A percentile compares a stretch with the other conserved stretches of the same genome.
phyloP scores from a whole-genome alignment of 2,797 vertebrate genomes.

The Gephyroberyx darwinii region DNA sequence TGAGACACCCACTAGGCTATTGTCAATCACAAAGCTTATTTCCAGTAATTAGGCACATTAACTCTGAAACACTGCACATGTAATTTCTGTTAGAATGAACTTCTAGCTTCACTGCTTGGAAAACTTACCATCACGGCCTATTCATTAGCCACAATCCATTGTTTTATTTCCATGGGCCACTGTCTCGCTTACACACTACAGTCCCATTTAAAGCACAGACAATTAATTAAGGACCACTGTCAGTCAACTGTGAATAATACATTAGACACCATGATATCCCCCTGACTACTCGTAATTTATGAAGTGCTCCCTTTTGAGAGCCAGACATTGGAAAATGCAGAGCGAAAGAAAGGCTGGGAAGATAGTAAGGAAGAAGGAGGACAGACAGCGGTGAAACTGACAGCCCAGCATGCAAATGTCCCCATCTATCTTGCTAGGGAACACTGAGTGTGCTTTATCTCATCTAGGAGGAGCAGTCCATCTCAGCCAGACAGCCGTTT shows the following conservation, averaged over 20 bases:
- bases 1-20: too few relatives aligned
- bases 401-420: conserved; percentile 71
- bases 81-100: conserved; percentile 47
- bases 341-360: conserved; percentile 48
- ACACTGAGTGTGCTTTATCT: conserved; percentile 74
- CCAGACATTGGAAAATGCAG: conserved; percentile 36
- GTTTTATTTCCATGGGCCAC: conserved; percentile 54
- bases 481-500: conserved; percentile 70
- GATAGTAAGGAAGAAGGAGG: conserved; percentile 51
- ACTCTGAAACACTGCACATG: conserved; percentile 18
- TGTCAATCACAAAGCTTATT: too few relatives aligned
- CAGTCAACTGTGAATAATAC: conserved; percentile 73
- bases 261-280: conserved; percentile 58
- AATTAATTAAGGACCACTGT: conserved; percentile 64
- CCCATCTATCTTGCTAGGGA: conserved; percentile 72
- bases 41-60: conserved; percentile 48
- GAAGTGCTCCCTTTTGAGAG: conserved; percentile 49
- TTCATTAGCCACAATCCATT: conserved; percentile 60
- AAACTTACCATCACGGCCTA: conserved; percentile 42
- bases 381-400: conserved; percentile 55
- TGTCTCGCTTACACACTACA: conserved; percentile 41
- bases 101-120: conserved; percentile 38
- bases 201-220: conserved; percentile 54
- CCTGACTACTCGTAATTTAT: conserved; percentile 65
- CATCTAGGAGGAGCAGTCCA: conserved; percentile 69